Conservation (phyloP, 2,797 vertebrate species). For the Ptychobarbus kaznakovi region DNA sequence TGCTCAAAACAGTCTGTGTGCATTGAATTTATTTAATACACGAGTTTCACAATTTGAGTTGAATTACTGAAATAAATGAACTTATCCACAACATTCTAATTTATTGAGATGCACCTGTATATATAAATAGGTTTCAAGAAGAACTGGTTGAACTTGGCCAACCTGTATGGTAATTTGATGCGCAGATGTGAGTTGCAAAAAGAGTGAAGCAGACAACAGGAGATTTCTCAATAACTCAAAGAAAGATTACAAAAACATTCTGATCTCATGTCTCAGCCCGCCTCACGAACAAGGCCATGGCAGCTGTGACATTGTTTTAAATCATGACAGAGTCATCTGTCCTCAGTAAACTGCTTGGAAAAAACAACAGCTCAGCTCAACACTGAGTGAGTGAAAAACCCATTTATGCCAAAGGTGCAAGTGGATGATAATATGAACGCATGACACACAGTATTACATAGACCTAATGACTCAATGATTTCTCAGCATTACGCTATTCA, state of each 20-base stretch:
- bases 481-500: constrained; percentile 34
- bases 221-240: background rate
- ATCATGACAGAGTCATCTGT: background rate
- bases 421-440: background rate
- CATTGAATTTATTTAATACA: too few relatives aligned
- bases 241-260: background rate
- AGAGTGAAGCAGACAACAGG: background rate
- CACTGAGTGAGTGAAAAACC: constrained; percentile 7
- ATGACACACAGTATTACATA: background rate
- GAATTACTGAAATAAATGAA: too few relatives aligned
- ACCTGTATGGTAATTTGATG: background rate
- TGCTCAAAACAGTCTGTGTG: too few relatives aligned
- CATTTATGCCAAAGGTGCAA: background rate
- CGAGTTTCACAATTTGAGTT: too few relatives aligned
- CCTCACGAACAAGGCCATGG: background rate
- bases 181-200: background rate
- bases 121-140: background rate
- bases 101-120: too few relatives aligned
- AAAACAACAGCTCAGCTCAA: background rate
- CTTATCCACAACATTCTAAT: too few relatives aligned
- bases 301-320: background rate
- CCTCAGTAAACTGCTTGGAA: background rate
- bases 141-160: background rate
- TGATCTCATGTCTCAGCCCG: background rate
- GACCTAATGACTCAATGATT: constrained; percentile 37